These are phyloP conservation scores for Erinaceus europaeus DNA, from an alignment of 2,113 vertebrate species.

Conservation along the genomic window DNA sequence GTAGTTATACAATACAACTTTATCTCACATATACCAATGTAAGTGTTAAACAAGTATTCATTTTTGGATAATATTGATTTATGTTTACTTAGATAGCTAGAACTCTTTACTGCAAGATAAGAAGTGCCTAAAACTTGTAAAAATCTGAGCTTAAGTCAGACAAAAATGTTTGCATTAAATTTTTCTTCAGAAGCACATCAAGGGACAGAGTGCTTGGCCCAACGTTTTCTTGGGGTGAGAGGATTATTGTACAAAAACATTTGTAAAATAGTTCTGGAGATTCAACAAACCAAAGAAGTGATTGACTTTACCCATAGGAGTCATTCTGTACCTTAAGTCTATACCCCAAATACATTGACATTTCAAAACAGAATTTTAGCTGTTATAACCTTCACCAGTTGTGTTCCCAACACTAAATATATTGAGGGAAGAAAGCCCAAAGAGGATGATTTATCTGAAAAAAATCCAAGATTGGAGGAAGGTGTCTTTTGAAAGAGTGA, in stretches of 20 bases:
- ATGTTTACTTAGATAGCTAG: slow-evolving; percentile 40
- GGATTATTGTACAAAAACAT: slow-evolving; percentile 60
- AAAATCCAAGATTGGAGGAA: slow-evolving; percentile 44
- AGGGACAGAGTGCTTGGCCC: slow-evolving; percentile 43
- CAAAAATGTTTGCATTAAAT: slow-evolving; percentile 42
- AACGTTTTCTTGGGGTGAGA: slow-evolving; percentile 2
- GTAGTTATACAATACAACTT: slow-evolving; percentile 10
- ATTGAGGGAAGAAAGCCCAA: slow-evolving; percentile 47
- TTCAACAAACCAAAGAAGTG: slow-evolving; percentile 47
- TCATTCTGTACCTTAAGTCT: slow-evolving; percentile 44
- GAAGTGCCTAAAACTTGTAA: slow-evolving; percentile 33
- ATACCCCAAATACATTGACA: slow-evolving; percentile 29
- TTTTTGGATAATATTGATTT: slow-evolving; percentile 42
- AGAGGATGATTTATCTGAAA: slow-evolving; percentile 67
- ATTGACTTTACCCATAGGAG: slow-evolving; percentile 62
- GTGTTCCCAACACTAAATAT: slow-evolving; percentile 55
- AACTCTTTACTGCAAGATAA: slow-evolving; percentile 16
- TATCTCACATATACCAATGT: neutral
- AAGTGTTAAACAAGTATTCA: slow-evolving; percentile 17
- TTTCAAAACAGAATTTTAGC: slow-evolving; percentile 62
- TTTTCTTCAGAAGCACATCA: slow-evolving; percentile 65
- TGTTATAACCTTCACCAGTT: slow-evolving; percentile 54
- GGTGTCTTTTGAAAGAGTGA: slow-evolving; percentile 61
- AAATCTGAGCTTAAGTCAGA: slow-evolving; percentile 57
- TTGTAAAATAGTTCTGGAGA: slow-evolving; percentile 61